A percentile compares a stretch with the other conserved stretches of the same genome.
Evolutionary conservation across 1,140 invertebrate species (phyloP).

Genomic region (Aricia agestis): DNA sequence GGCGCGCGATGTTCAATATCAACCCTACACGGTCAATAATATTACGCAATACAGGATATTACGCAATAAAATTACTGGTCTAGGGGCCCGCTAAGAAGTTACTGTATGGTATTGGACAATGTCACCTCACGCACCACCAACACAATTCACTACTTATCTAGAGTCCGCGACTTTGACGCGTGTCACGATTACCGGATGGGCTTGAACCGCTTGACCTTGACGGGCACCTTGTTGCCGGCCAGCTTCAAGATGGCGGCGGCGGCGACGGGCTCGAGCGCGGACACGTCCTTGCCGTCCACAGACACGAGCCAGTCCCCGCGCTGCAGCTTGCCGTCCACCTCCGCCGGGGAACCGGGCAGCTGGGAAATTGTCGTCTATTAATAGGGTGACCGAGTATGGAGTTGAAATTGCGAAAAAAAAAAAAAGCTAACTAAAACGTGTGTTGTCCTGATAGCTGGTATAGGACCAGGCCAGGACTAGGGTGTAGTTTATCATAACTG

Average conservation of each 20-base stretch:
- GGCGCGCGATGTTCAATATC: no score
- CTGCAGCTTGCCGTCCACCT: slow-evolving; percentile 93
- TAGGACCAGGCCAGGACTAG: no score
- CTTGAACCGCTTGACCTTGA: slow-evolving; percentile 91
- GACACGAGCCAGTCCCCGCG: slow-evolving; percentile 94
- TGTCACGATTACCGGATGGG: slow-evolving; percentile 40
- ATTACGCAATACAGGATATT: no score
- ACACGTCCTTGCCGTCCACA: slow-evolving; percentile 93
- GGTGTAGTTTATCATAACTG: no score
- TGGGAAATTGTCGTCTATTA: slow-evolving; percentile 49
- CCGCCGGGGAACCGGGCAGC: slow-evolving; percentile 93
- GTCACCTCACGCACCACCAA: neutral
- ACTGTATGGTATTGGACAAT: neutral
- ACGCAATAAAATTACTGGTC: no score
- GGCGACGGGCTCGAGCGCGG: slow-evolving; percentile 88
- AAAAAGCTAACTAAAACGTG: no score
- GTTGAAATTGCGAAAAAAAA: no score
- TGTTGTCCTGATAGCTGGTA: no score
- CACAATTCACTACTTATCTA: neutral
- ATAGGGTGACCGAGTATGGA: no score
- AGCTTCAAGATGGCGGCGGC: slow-evolving; percentile 93
- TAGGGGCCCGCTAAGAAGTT: no score
- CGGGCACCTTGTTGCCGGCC: slow-evolving; percentile 83
- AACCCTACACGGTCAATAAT: no score
- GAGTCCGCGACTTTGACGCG: slow-evolving; percentile 11